Base-by-base conservation (phyloP, 2,797 vertebrate genomes). In the Hafferia zeledoni region DNA sequence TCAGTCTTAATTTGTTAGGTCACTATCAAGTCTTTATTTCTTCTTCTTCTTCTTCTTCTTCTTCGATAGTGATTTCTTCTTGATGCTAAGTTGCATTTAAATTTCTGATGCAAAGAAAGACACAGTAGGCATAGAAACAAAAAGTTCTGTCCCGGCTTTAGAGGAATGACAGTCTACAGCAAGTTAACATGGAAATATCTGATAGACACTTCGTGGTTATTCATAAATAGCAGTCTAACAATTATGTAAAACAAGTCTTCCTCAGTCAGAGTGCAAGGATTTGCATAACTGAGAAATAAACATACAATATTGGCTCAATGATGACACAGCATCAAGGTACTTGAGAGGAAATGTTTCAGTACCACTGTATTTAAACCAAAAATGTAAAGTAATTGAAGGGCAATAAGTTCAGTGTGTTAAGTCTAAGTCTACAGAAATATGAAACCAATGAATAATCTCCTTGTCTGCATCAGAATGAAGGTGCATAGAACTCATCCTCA, bases 271-370 rank as follows among this genome's bases (percentile, higher is more conserved):
- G 77, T 79, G 55, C 70, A 84, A 3, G 2, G 43, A 83, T 93
- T 93, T 96, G 27, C 43, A 86, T 87, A 93, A 95, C 2, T 93
- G 74, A 87, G 77, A 93, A 93, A 80, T 31, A 91, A 95, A 88
- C 30, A 79, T 53, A 72, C 22, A 72, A 50, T 92, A 91, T 88
- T 25, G 35, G 87, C 72, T 93, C 86, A 94, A 35, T 64, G 71
- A 43, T 46, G 35, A 27, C 49, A 60, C 27, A 78, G 24, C 33
- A 72, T 30, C 3, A 2, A 77, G 14, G 25, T 52, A 30, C 57
- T 82, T 65, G 17, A 74, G 43, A 88, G 24, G 27, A 90, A 88
- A 71, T 13, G 1, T 67, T 79, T 86, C 61, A 64, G 6, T 64
- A 92, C 70, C 33, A n/a, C 22, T 53, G 6, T 23, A 75, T 78